A percentile compares a stretch with the other conserved stretches of the same genome.
Evolutionary conservation across 2,113 vertebrate genomes (phyloP).

Genomic region (human (Homo sapiens)): DNA sequence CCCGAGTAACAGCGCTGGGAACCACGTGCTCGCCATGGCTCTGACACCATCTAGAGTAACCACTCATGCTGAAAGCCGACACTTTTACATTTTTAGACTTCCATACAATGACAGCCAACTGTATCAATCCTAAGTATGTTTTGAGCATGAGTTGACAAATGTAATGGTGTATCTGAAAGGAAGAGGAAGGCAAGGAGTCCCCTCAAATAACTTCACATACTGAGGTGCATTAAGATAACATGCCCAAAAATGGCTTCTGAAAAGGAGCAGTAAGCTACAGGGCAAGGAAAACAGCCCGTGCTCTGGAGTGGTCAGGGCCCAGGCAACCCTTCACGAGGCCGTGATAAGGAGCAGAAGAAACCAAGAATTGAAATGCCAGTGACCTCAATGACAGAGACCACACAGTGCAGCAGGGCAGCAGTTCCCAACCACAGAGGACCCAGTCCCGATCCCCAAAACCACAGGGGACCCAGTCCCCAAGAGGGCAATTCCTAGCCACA

Average conservation of each 20-base stretch:
- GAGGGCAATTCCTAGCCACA: no score
- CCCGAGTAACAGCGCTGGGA: rapidly evolving
- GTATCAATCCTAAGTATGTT: rapidly evolving
- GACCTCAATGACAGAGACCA: neutral
- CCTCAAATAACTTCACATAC: neutral
- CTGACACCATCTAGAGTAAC: rapidly evolving
- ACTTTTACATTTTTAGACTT: neutral
- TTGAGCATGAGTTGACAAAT: neutral
- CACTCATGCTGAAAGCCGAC: rapidly evolving
- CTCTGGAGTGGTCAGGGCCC: rapidly evolving
- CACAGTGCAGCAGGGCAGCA: no score
- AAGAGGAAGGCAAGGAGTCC: rapidly evolving
- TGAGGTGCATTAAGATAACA: no score
- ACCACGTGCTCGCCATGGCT: rapidly evolving
- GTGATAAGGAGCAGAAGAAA: rapidly evolving
- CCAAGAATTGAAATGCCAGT: rapidly evolving
- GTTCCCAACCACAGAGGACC: no score
- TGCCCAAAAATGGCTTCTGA: rapidly evolving
- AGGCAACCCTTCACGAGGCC: neutral
- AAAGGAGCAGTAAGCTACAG: neutral
- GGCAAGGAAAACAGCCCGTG: rapidly evolving
- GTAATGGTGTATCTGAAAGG: neutral
- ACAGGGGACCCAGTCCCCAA: no score
- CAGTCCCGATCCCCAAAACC: no score
- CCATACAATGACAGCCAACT: neutral